Conservation (phyloP, 2,113 vertebrate species). For the Machaerirhynchus nigripectus region DNA sequence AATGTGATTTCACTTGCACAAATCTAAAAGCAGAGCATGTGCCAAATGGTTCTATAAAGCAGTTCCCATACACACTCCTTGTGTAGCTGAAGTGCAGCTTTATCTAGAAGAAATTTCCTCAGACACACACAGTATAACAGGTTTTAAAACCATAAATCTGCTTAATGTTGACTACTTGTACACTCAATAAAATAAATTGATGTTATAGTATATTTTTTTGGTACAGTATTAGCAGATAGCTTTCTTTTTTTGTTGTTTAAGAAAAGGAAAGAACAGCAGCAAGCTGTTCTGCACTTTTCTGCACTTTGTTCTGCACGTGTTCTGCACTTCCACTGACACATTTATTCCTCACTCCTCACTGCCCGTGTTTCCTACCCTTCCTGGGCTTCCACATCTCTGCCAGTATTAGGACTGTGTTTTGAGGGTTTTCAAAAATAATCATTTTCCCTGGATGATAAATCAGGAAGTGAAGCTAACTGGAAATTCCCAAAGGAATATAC, state of each 20-base stretch:
- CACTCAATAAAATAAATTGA: not conserved
- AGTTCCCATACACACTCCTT: not conserved
- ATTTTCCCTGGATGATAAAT: not conserved
- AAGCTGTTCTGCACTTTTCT: not conserved
- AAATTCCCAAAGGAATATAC: not conserved
- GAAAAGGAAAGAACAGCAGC: not conserved
- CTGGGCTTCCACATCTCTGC: not conserved
- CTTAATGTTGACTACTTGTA: not conserved
- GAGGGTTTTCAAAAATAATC: not conserved
- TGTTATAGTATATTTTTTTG: not conserved
- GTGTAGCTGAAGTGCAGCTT: not conserved
- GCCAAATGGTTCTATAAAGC: not conserved
- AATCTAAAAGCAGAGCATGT: not conserved
- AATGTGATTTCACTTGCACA: not conserved
- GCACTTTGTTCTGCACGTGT: too few species aligned
- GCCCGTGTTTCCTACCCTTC: not conserved
- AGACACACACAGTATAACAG: not conserved
- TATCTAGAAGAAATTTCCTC: not conserved
- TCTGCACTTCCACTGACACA: not conserved
- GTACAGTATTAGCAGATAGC: not conserved
- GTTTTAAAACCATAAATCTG: not conserved
- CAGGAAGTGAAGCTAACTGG: not conserved
- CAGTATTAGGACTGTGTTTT: not conserved
- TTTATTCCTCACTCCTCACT: not conserved
- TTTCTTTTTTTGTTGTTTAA: not conserved